Percentiles rank a stretch among this genome's conserved stretches.
Conservation (phyloP, 2,113 vertebrate species). For the Tenebrosternarchus preto region DNA sequence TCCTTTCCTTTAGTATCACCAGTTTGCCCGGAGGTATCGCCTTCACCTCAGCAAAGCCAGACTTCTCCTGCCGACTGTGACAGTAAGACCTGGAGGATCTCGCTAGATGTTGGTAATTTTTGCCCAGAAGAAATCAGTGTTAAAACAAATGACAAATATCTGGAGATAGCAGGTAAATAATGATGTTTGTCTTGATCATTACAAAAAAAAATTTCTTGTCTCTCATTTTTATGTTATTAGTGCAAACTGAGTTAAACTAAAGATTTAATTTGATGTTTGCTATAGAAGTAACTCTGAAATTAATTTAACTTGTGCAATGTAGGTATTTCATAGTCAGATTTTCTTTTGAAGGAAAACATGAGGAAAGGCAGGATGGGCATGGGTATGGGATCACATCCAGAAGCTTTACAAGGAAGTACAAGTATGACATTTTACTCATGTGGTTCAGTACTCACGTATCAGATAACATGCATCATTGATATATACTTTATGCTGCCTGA, state of each 20-base stretch:
- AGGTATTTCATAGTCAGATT: neutral
- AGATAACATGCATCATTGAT: neutral
- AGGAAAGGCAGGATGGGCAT: constrained; percentile 35
- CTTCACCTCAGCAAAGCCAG: neutral
- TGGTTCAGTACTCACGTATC: neutral
- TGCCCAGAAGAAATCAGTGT: constrained; percentile 42
- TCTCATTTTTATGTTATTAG: neutral
- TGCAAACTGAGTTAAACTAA: neutral
- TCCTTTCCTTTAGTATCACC: constrained; percentile 30
- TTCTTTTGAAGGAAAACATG: constrained; percentile 31
- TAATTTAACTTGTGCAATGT: too few species aligned
- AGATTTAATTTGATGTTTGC: too few species aligned
- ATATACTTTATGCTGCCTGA: neutral
- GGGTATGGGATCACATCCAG: constrained; percentile 23
- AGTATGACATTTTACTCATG: constrained; percentile 26
- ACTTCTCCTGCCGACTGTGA: constrained; percentile 1
- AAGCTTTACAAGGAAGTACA: constrained; percentile 54
- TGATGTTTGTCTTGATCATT: neutral
- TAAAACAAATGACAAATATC: constrained; percentile 37
- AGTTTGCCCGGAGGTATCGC: constrained; percentile 18
- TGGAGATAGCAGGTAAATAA: constrained; percentile 44
- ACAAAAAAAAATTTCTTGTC: neutral
- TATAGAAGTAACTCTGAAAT: too few species aligned
- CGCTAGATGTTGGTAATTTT: constrained; percentile 40
- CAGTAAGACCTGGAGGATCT: constrained; percentile 40